phyloP scores from a whole-genome alignment of 1,140 invertebrate genomes.

The Lamellibrachia luymesi region DNA sequence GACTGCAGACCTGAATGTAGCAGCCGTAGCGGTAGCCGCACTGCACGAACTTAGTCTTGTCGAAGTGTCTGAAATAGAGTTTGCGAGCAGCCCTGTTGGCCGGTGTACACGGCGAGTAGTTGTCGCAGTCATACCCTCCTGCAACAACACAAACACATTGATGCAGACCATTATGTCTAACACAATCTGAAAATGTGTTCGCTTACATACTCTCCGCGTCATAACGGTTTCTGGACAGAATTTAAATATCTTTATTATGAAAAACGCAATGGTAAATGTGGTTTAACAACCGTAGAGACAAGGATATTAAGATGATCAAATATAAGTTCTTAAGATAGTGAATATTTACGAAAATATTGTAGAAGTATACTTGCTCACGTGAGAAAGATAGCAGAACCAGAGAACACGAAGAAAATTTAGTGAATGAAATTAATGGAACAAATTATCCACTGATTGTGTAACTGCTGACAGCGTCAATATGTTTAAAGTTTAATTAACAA shows the following conservation, averaged over 20 bases:
- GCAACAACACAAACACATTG: not conserved
- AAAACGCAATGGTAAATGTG: not conserved
- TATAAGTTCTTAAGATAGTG: too few relatives aligned
- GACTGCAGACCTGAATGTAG: not conserved
- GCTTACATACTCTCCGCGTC: too few relatives aligned
- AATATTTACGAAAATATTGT: too few relatives aligned
- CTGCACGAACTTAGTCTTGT: not conserved
- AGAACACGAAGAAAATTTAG: too few relatives aligned
- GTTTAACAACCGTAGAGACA: not conserved
- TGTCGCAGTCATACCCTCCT: not conserved
- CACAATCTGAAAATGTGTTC: too few relatives aligned
- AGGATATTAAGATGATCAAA: too few relatives aligned
- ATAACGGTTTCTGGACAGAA: not conserved
- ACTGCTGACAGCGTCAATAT: too few relatives aligned
- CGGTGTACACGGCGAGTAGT: not conserved
- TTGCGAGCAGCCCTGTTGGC: not conserved
- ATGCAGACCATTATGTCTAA: not conserved
- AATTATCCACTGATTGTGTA: too few relatives aligned
- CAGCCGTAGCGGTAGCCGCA: not conserved
- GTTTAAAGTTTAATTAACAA: too few relatives aligned
- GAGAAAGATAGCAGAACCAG: too few relatives aligned
- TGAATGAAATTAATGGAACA: too few relatives aligned
- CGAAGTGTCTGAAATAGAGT: not conserved
- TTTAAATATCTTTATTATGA: not conserved
- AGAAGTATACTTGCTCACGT: too few relatives aligned